These are phyloP conservation scores for Tortrix viridana DNA, from an alignment of 2,888 invertebrate genomes.

Conservation along the genomic window DNA sequence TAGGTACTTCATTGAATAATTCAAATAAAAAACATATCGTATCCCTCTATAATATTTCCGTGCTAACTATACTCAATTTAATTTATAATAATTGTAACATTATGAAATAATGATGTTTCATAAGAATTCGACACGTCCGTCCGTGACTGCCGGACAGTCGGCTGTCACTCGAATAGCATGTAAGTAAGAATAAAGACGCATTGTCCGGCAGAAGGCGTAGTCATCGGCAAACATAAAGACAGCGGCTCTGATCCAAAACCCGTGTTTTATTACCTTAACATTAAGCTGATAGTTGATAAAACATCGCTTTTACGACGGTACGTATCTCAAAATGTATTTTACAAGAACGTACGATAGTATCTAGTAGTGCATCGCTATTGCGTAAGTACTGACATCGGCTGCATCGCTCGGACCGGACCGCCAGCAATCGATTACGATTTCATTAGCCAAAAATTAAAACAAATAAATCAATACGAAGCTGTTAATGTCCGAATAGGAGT, in stretches of 20 bases:
- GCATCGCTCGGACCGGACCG: slow-evolving; percentile 47
- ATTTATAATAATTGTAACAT: slow-evolving; percentile 11
- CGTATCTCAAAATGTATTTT: slow-evolving; percentile 42
- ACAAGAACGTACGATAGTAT: slow-evolving; percentile 53
- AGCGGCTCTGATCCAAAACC: background rate
- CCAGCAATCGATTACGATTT: slow-evolving; percentile 29
- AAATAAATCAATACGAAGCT: slow-evolving; percentile 36
- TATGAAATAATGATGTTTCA: slow-evolving; percentile 40
- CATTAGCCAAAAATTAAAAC: slow-evolving; percentile 32
- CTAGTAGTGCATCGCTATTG: slow-evolving; percentile 65
- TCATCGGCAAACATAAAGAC: slow-evolving; percentile 18
- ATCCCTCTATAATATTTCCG: no score
- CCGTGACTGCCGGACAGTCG: slow-evolving; percentile 34
- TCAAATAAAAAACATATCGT: no score
- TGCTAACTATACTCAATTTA: background rate
- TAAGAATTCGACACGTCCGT: slow-evolving; percentile 41
- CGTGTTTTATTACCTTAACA: background rate
- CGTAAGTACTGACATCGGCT: slow-evolving; percentile 60
- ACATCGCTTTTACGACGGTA: slow-evolving; percentile 19
- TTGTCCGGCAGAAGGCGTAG: slow-evolving; percentile 41
- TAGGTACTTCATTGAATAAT: no score
- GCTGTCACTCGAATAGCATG: slow-evolving; percentile 43
- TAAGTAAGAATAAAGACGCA: slow-evolving; percentile 41
- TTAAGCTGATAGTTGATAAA: slow-evolving; percentile 12
- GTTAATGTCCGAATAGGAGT: slow-evolving; percentile 35